Evolutionary conservation across 2,888 invertebrate genomes (phyloP).

Genomic region (Euzetes globulus): DNA sequence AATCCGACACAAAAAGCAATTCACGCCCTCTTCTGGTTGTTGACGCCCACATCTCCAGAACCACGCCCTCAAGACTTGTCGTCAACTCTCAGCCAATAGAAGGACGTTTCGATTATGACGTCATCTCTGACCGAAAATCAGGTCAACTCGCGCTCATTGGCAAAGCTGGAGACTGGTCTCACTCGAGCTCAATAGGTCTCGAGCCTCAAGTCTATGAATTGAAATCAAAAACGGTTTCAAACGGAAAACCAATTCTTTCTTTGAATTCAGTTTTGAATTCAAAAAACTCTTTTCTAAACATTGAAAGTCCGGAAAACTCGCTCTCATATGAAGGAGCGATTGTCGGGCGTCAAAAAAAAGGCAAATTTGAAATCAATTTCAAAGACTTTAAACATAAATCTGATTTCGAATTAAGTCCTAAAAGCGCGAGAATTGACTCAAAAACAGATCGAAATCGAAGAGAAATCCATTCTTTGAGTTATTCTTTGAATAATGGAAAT

Average conservation of each 20-base stretch:
- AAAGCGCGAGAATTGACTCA: no score
- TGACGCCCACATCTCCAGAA: neutral
- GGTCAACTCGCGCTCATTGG: neutral
- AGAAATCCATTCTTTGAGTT: no score
- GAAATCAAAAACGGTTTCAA: neutral
- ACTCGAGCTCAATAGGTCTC: neutral
- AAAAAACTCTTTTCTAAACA: no score
- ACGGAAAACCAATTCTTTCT: neutral
- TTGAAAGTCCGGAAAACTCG: no score
- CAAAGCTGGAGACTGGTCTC: neutral
- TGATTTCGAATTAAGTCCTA: no score
- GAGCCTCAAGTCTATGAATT: neutral
- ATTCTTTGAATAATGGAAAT: no score
- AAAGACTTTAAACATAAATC: no score
- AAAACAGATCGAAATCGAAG: no score
- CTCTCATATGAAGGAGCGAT: no score
- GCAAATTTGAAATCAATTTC: no score
- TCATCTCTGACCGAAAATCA: neutral
- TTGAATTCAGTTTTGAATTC: no score
- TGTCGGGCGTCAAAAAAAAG: no score
- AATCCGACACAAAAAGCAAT: conserved; percentile 13
- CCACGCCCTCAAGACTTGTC: neutral
- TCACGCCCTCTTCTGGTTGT: neutral
- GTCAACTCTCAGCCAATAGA: conserved; percentile 12
- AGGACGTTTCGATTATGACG: neutral